phyloP scores from a whole-genome alignment of 2,797 vertebrate species.

The Tiaroga cobitis region DNA sequence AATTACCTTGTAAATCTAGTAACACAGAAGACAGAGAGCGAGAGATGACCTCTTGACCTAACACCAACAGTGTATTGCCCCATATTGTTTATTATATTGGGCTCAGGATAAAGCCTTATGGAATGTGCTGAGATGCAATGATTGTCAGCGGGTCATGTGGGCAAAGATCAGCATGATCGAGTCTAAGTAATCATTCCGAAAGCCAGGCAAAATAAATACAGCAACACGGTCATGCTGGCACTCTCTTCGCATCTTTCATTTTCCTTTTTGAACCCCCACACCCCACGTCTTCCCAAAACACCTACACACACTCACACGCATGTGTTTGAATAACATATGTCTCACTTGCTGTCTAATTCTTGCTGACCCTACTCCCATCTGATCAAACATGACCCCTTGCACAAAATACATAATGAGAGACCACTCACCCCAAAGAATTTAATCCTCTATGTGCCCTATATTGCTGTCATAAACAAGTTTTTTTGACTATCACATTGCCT shows the following conservation, averaged over 20 bases:
- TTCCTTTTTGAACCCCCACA: conserved; percentile 13
- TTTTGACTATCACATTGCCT: conserved; percentile 19
- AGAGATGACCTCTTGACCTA: conserved; percentile 62
- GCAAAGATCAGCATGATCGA: conserved; percentile 38
- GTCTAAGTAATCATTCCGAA: conserved; percentile 31
- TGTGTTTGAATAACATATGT: conserved; percentile 37
- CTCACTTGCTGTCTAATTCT: conserved; percentile 31
- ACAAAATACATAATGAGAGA: conserved; percentile 44
- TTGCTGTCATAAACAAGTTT: conserved; percentile 8
- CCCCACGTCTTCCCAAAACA: conserved; percentile 12
- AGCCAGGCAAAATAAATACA: conserved; percentile 54
- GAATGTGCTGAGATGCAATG: conserved; percentile 41
- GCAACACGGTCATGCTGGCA: conserved; percentile 36
- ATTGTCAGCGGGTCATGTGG: conserved; percentile 33
- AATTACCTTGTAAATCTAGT: conserved; percentile 20
- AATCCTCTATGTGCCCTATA: background rate
- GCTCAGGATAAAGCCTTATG: conserved; percentile 16
- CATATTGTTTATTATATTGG: conserved; percentile 33
- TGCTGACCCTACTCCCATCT: conserved; percentile 41
- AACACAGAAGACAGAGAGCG: conserved; percentile 17
- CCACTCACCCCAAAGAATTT: conserved; percentile 51
- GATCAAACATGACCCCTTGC: conserved; percentile 52
- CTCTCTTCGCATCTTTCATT: conserved; percentile 7
- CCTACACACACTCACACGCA: conserved; percentile 18
- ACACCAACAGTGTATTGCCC: conserved; percentile 54